Percentiles rank a stretch among this genome's conserved stretches.
These are phyloP conservation scores for Iguana delicatissima DNA, from an alignment of 2,797 vertebrate species.

Conservation along the genomic window DNA sequence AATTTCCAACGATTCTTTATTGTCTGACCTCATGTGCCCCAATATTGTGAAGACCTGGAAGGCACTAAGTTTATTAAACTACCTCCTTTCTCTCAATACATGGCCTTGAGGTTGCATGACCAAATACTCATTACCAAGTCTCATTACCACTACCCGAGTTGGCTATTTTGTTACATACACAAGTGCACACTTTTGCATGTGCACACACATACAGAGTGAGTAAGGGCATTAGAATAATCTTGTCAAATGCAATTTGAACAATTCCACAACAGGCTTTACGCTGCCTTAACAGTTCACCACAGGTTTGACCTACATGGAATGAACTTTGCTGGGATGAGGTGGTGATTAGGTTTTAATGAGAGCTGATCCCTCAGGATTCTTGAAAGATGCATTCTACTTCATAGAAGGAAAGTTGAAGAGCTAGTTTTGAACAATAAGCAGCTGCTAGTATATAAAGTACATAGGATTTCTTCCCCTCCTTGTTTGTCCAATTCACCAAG, in stretches of 20 bases:
- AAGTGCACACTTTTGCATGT: background rate
- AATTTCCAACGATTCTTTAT: background rate
- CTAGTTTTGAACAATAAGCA: background rate
- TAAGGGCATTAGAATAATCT: background rate
- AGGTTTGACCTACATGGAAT: conserved; percentile 29
- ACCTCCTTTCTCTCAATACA: background rate
- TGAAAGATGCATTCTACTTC: conserved; percentile 8
- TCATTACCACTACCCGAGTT: background rate
- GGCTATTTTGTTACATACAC: background rate
- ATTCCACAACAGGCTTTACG: background rate
- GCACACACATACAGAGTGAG: background rate
- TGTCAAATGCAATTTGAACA: background rate
- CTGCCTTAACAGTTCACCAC: conserved; percentile 35
- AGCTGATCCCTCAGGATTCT: conserved; percentile 45
- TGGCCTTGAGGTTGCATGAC: background rate
- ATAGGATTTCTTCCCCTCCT: conserved; percentile 39
- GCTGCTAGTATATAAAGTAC: conserved; percentile 23
- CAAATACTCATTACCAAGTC: background rate
- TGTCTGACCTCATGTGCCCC: background rate
- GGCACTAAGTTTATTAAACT: background rate
- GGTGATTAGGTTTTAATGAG: conserved; percentile 54
- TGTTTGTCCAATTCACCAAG: conserved; percentile 34
- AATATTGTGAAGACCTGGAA: background rate
- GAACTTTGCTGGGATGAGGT: conserved; percentile 38
- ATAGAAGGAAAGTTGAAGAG: conserved; percentile 16